Conservation (phyloP, 2,888 invertebrate genomes). For the Trissonchulus latispiculum region DNA sequence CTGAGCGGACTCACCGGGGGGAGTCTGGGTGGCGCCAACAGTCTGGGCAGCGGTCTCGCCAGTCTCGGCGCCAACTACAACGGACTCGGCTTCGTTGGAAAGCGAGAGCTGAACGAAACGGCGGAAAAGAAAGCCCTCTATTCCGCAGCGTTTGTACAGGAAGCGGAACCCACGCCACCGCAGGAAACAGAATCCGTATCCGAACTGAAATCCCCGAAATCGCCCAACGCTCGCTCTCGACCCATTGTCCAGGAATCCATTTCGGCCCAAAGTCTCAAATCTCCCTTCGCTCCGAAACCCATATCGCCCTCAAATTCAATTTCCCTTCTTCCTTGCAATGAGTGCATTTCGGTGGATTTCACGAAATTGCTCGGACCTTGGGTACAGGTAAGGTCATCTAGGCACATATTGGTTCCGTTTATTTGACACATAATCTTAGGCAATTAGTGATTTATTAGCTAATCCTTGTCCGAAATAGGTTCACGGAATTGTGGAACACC, state of each 20-base stretch:
- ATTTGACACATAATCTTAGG: too few relatives aligned
- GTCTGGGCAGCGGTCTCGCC: background rate
- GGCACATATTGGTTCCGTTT: too few relatives aligned
- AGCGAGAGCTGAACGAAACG: background rate
- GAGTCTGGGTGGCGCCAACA: background rate
- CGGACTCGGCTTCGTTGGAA: background rate
- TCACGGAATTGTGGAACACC: too few relatives aligned
- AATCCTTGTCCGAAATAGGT: too few relatives aligned
- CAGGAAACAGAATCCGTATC: background rate
- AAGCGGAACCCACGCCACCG: background rate
- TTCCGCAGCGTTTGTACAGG: background rate
- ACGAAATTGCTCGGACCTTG: slow-evolving; percentile 16
- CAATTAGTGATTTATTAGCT: too few relatives aligned
- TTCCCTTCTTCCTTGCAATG: background rate
- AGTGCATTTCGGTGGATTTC: slow-evolving; percentile 18
- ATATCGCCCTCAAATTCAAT: background rate
- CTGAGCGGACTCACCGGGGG: background rate
- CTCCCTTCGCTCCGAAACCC: background rate
- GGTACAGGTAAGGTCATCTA: too few relatives aligned
- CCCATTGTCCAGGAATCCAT: slow-evolving; percentile 5
- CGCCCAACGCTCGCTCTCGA: background rate
- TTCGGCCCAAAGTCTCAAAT: too few relatives aligned
- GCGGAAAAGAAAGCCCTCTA: background rate
- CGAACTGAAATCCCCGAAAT: background rate
- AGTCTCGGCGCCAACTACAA: background rate